Conservation (phyloP, 2,797 vertebrate species). For the Kryptopterus vitreolus region DNA sequence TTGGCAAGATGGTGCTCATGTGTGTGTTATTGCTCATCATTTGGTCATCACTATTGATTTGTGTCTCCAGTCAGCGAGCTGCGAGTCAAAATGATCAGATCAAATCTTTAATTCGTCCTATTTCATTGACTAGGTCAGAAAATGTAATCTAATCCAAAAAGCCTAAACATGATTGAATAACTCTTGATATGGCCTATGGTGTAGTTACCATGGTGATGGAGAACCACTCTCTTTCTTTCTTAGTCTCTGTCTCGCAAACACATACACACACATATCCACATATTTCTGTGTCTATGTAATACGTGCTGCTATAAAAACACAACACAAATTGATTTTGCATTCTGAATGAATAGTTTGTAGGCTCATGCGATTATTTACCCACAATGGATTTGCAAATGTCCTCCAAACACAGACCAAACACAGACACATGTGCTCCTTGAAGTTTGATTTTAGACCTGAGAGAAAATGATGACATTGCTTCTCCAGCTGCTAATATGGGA, state of each 20-base stretch:
- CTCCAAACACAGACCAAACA: neutral
- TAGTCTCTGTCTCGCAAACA: neutral
- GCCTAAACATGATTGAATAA: conserved; percentile 35
- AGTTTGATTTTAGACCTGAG: neutral
- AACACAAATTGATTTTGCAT: neutral
- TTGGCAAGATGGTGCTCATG: neutral
- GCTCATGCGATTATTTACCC: neutral
- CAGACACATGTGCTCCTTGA: neutral
- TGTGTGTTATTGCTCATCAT: conserved; percentile 20
- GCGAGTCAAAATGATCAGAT: conserved; percentile 18
- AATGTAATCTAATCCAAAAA: conserved; percentile 26
- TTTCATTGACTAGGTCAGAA: conserved; percentile 26
- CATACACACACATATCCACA: neutral
- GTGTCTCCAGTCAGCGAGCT: conserved; percentile 1
- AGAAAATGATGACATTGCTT: neutral
- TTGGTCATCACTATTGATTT: conserved; percentile 31
- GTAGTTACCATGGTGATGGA: conserved; percentile 37
- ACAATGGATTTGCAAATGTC: neutral
- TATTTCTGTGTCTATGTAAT: neutral
- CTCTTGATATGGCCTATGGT: conserved; percentile 36
- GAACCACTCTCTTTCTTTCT: neutral
- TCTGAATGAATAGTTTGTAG: neutral
- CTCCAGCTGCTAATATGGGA: neutral
- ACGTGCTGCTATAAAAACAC: neutral
- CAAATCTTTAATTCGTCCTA: conserved; percentile 2